A percentile compares a stretch with the other conserved stretches of the same genome.
These are phyloP conservation scores for Drosophila setifemur DNA, from an alignment of 1,140 invertebrate species.

Conservation along the genomic window DNA sequence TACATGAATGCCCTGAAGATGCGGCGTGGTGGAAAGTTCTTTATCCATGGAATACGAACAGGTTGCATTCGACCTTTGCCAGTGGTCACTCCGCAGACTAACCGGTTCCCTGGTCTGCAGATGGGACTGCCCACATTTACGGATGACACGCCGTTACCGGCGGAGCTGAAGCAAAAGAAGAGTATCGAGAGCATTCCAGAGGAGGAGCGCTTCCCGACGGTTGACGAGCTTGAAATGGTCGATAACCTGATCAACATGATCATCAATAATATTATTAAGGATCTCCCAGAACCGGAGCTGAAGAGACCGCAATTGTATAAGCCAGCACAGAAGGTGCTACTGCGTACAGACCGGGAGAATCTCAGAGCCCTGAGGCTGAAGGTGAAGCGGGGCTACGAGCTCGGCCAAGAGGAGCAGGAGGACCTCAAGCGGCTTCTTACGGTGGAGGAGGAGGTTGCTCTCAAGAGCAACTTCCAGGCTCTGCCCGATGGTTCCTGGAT, in stretches of 20 bases:
- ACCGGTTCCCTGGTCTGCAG: conserved; percentile 59
- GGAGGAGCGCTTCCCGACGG: conserved; percentile 57
- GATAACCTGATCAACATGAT: conserved; percentile 48
- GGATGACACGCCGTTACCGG: conserved; percentile 35
- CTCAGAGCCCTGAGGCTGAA: conserved; percentile 60
- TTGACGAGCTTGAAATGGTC: conserved; percentile 50
- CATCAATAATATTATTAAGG: conserved; percentile 59
- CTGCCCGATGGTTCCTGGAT: conserved; percentile 75
- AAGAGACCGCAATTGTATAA: conserved; percentile 52
- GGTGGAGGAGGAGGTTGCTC: conserved; percentile 69
- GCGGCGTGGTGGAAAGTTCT: conserved; percentile 78
- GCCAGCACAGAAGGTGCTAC: conserved; percentile 54
- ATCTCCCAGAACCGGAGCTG: conserved; percentile 28
- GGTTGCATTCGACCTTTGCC: conserved; percentile 70
- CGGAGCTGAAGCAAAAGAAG: conserved; percentile 54
- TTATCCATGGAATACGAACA: conserved; percentile 67
- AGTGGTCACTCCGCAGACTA: conserved; percentile 48
- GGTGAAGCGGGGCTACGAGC: conserved; percentile 66
- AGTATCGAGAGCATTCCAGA: conserved; percentile 74
- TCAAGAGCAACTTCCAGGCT: conserved; percentile 61
- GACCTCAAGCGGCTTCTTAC: conserved; percentile 50
- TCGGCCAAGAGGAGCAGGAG: conserved; percentile 54
- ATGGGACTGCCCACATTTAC: conserved; percentile 62
- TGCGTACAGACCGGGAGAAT: conserved; percentile 63
- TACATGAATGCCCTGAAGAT: conserved; percentile 72